Evolutionary conservation across 37 sponge, comb jelly and placozoan genomes (phyloP), one percentile per base, ranked within the genome.

Genomic region (Petrosia ficiformis): DNA sequence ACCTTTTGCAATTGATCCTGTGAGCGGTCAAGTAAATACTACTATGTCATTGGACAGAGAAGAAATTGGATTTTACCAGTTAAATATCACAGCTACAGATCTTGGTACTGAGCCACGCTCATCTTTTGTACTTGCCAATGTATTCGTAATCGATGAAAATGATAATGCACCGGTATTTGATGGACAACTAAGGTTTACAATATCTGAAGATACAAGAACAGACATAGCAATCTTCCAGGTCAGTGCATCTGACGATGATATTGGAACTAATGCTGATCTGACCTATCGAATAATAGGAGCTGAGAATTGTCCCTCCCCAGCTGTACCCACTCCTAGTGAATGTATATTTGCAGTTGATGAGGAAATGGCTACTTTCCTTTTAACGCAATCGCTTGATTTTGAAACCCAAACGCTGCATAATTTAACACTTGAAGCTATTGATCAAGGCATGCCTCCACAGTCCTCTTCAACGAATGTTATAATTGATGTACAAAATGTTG

Each of bases 401-500:
- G 89, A 92, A 44, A 77, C 76, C 3, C 60, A 16, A 30, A 33
- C 40, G 22, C n/a, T 21, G 25, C 71, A 79, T 68, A 71, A 3
- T 21, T 39, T 91, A 3, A 79, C 52, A 2, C 36, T 91, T 1
- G 21, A 44, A 21, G 92, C 87, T 5, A 19, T 25, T 0, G 84
- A 91, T 56, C 5, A 4, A 19, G 84, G 80, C 16, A 30, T 10
- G 29, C 72, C 76, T 5, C 56, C 41, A 0, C 44, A 30, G 76
- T 39, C 57, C 14, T 39, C 87, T 24, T 44, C n/a, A 14, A 65
- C 44, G 1, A 10, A 30, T 0, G 72, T 87, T 32, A 73, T 43
- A 0, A 40, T 92, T 8, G 61, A 67, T 57, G 82, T 92, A n/a
- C 16, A 22, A 1, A 84, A 92, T 39, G 82, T 85, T 24, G 74